phyloP scores from a whole-genome alignment of 2,888 invertebrate species.

The Ceraclea dissimilis region DNA sequence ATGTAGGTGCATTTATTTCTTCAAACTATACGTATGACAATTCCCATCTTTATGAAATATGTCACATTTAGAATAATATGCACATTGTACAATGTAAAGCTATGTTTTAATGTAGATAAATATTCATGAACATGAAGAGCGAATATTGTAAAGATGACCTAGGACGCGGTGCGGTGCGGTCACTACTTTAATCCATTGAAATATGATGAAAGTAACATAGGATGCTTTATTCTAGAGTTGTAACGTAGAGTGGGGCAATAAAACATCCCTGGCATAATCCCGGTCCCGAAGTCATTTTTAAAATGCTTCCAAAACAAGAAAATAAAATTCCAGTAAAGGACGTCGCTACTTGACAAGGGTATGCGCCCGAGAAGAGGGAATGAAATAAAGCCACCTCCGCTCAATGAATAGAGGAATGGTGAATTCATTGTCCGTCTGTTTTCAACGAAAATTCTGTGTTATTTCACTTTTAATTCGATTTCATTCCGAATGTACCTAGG shows the following conservation, averaged over 20 bases:
- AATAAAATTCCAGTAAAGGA: constrained; percentile 24
- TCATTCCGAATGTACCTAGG: too few species aligned
- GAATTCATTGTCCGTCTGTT: constrained; percentile 19
- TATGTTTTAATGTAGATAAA: neutral
- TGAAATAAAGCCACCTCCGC: constrained; percentile 18
- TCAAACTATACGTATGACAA: too few species aligned
- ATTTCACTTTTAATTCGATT: neutral
- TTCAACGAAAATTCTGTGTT: constrained; percentile 7
- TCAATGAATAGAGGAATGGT: constrained; percentile 13
- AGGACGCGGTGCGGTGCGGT: neutral
- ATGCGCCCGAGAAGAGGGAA: constrained; percentile 17
- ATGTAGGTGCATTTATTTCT: too few species aligned
- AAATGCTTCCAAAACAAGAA: constrained; percentile 24
- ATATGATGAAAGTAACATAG: neutral
- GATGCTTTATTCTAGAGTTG: neutral
- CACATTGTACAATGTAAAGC: too few species aligned
- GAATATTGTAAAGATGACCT: constrained; percentile 1
- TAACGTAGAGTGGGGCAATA: constrained; percentile 12
- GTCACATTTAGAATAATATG: too few species aligned
- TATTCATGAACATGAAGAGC: neutral
- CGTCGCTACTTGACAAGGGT: constrained; percentile 24
- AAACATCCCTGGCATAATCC: constrained; percentile 22
- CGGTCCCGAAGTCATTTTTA: constrained; percentile 21
- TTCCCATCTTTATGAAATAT: too few species aligned
- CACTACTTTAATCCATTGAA: constrained; percentile 5